Conservation (phyloP, 2,113 vertebrate genomes). For the Sigmodon hispidus region DNA sequence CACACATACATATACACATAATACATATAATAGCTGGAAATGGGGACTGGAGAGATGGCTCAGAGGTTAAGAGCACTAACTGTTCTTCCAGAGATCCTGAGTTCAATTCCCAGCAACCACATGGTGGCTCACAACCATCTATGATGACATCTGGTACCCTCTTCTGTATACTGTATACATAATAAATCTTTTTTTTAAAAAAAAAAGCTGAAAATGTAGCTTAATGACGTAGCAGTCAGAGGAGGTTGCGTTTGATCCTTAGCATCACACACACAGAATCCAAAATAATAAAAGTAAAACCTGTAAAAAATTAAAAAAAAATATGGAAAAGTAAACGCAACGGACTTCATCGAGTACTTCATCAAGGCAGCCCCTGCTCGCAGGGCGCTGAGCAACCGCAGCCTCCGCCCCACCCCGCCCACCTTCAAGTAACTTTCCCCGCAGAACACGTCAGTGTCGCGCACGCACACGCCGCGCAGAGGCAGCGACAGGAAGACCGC, state of each 20-base stretch:
- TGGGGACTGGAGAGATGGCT: too few species aligned
- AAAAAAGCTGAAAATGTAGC: neutral
- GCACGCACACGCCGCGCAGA: constrained; percentile 84
- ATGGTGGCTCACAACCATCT: too few species aligned
- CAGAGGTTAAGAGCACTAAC: too few species aligned
- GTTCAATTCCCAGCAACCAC: too few species aligned
- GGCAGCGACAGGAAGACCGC: constrained; percentile 89
- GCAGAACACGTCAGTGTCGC: constrained; percentile 87
- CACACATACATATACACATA: neutral
- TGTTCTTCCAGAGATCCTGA: too few species aligned
- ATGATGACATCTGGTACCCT: too few species aligned
- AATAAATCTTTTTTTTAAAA: too few species aligned
- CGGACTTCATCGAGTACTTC: neutral
- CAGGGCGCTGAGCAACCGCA: neutral
- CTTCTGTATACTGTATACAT: too few species aligned
- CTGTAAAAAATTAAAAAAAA: neutral
- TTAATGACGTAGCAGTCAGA: neutral
- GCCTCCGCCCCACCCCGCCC: constrained; percentile 80
- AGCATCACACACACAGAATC: neutral
- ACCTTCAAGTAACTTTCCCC: constrained; percentile 94
- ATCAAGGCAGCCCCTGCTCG: neutral
- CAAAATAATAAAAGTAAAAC: neutral
- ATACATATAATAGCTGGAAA: too few species aligned
- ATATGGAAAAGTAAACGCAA: neutral
- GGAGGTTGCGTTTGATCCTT: neutral